Conservation (phyloP, 2,797 vertebrate species). For the Chloroceryle amazona region DNA sequence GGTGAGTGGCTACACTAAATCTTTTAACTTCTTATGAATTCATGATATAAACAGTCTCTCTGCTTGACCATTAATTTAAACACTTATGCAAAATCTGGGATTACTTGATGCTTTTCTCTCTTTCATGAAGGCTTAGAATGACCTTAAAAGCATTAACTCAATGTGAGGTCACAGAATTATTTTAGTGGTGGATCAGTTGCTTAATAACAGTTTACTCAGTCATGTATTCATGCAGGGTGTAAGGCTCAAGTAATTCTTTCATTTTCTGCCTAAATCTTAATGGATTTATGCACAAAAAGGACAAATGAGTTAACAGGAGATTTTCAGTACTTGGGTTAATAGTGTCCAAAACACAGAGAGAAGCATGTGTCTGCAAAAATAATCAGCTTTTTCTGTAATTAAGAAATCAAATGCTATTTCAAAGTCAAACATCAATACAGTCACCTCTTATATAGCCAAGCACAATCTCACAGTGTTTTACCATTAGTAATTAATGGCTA, state of each 20-base stretch:
- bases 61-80: slow-evolving; percentile 47
- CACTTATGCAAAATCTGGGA: slow-evolving; percentile 12
- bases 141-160: slow-evolving; percentile 53
- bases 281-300: slow-evolving; percentile 4
- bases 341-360: not conserved
- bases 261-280: slow-evolving; percentile 46
- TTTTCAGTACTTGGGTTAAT: not conserved
- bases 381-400: not conserved
- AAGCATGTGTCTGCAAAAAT: not conserved
- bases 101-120: slow-evolving; percentile 32
- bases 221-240: not conserved
- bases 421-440: slow-evolving; percentile 4
- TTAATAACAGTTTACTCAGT: slow-evolving; percentile 44
- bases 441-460: not conserved
- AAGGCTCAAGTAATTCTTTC: slow-evolving; percentile 45
- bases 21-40: not conserved
- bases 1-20: not conserved
- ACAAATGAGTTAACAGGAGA: not conserved
- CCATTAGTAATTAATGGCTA: not conserved
- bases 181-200: slow-evolving; percentile 26
- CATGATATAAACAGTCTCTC: not conserved
- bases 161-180: slow-evolving; percentile 51
- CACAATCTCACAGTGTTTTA: not conserved
- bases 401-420: slow-evolving; percentile 11
- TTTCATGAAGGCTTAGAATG: not conserved